These are phyloP conservation scores for Harpagifer antarcticus DNA, from an alignment of 2,797 vertebrate species.

Conservation along the genomic window DNA sequence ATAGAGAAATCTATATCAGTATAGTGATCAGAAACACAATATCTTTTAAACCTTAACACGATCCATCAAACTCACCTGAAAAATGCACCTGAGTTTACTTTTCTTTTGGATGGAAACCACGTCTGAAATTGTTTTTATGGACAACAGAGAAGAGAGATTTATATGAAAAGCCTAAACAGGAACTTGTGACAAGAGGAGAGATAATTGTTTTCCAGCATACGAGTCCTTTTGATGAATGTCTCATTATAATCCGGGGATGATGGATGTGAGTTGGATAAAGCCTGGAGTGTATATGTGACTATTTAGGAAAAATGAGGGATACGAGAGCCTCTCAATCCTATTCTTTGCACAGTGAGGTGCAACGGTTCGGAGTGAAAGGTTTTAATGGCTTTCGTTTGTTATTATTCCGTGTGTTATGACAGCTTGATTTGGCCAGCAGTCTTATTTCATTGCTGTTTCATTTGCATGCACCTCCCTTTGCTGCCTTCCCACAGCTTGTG, in stretches of 20 bases:
- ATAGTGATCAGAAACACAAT: not conserved
- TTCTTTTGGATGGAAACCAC: constrained; percentile 26
- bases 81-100: not conserved
- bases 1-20: not conserved
- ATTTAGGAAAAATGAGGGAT: constrained; percentile 63
- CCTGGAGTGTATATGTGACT: constrained; percentile 55
- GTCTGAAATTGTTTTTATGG: constrained; percentile 22
- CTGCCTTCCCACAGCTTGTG: constrained; percentile 56
- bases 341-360: constrained; percentile 68
- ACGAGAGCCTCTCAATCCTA: constrained; percentile 55
- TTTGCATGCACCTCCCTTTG: constrained; percentile 65
- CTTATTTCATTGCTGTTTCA: constrained; percentile 65
- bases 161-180: constrained; percentile 15
- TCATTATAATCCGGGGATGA: constrained; percentile 72
- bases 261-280: constrained; percentile 63
- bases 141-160: constrained; percentile 8
- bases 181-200: constrained; percentile 34
- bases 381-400: constrained; percentile 78
- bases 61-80: constrained; percentile 10
- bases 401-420: constrained; percentile 78
- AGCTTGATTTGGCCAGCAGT: constrained; percentile 76
- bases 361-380: constrained; percentile 65
- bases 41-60: not conserved
- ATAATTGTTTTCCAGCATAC: constrained; percentile 59
- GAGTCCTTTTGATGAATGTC: constrained; percentile 65